phyloP scores from a whole-genome alignment of 2,888 invertebrate species.

The Boloria euphrosyne region DNA sequence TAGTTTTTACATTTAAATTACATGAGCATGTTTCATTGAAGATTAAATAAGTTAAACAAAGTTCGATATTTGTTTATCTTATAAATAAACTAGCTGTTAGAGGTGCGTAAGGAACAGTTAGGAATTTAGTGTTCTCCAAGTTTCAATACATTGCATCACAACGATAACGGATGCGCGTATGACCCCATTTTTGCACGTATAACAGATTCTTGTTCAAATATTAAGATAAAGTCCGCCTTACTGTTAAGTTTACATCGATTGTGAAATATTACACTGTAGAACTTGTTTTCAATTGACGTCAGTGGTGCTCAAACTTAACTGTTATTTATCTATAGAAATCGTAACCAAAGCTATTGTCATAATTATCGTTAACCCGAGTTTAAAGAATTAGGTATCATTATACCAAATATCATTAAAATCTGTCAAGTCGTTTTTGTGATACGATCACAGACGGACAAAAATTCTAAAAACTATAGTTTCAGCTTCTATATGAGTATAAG shows the following conservation, averaged over 20 bases:
- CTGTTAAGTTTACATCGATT: constrained; percentile 7
- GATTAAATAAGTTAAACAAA: background rate
- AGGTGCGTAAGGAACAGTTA: constrained; percentile 26
- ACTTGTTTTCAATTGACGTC: background rate
- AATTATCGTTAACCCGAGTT: too few species aligned
- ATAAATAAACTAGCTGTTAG: background rate
- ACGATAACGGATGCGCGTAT: constrained; percentile 32
- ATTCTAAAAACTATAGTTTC: too few species aligned
- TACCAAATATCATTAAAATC: too few species aligned
- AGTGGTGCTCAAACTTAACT: background rate
- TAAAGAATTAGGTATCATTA: too few species aligned
- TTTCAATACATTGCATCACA: constrained; percentile 33
- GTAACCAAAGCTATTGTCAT: too few species aligned
- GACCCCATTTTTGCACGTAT: constrained; percentile 26
- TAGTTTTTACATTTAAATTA: too few species aligned
- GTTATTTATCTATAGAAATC: too few species aligned
- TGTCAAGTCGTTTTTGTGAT: too few species aligned
- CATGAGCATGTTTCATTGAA: background rate
- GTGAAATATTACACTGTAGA: background rate
- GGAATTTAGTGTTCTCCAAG: constrained; percentile 35
- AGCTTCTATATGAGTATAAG: too few species aligned
- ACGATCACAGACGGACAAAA: too few species aligned
- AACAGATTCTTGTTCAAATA: constrained; percentile 20
- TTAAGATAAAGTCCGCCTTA: constrained; percentile 7
- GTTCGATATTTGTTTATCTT: background rate